Conservation (phyloP, 1,140 invertebrate species). For the Eueides isabella region DNA sequence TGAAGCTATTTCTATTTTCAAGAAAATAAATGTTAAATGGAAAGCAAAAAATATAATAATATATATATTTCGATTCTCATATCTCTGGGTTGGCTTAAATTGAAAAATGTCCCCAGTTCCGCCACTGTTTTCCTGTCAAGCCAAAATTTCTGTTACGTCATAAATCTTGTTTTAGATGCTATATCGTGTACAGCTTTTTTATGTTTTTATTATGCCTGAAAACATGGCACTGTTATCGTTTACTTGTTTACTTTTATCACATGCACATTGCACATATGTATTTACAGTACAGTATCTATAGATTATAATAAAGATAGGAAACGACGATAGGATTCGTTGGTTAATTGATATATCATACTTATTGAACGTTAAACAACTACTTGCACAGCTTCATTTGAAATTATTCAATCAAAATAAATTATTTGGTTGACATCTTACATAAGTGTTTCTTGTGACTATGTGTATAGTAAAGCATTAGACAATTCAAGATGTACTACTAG, state of each 20-base stretch:
- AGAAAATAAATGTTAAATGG: neutral
- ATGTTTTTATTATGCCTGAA: constrained; percentile 12
- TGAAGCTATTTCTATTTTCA: neutral
- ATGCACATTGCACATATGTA: neutral
- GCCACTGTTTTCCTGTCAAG: constrained; percentile 39
- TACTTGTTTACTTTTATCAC: neutral
- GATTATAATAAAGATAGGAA: no score
- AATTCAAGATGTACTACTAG: constrained; percentile 2
- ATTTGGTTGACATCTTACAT: neutral
- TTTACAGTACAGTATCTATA: no score
- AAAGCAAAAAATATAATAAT: neutral
- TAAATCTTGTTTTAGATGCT: constrained; percentile 46
- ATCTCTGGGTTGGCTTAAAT: constrained; percentile 56
- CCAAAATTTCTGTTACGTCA: constrained; percentile 39
- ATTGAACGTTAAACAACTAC: neutral
- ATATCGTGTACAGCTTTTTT: constrained; percentile 34
- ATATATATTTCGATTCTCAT: constrained; percentile 56
- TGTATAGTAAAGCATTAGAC: neutral
- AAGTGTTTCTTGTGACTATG: neutral
- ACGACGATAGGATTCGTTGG: no score
- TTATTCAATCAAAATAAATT: neutral
- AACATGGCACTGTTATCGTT: neutral
- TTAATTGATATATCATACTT: neutral
- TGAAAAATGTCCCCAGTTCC: constrained; percentile 56
- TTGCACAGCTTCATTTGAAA: neutral